Evolutionary conservation across 2,113 vertebrate genomes (phyloP).

Genomic region (Prietella phreatophila): DNA sequence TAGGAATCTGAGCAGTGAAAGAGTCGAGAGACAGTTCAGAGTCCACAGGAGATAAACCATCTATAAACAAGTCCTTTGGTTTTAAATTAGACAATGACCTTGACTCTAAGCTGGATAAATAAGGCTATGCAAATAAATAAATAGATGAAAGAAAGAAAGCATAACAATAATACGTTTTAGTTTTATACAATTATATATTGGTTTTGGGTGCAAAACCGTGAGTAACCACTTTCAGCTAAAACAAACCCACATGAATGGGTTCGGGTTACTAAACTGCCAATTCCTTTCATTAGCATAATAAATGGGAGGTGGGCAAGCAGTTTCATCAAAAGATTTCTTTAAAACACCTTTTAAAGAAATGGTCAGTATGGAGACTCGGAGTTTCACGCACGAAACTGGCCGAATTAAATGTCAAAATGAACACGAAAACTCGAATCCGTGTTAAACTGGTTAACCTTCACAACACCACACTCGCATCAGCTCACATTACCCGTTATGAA

Average conservation of each 20-base stretch:
- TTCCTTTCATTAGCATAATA: not conserved
- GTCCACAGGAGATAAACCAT: constrained; percentile 12
- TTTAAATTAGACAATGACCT: not conserved
- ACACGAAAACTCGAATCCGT: not conserved
- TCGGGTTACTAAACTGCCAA: not conserved
- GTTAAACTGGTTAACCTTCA: not conserved
- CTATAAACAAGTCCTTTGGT: not conserved
- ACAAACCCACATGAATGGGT: not conserved
- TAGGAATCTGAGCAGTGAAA: not conserved
- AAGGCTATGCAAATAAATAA: not conserved
- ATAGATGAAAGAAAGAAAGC: not conserved
- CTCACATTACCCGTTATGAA: not conserved
- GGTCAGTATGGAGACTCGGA: not conserved
- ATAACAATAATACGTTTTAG: not conserved
- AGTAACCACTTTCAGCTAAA: not conserved
- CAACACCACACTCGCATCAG: not conserved
- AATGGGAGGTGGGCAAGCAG: not conserved
- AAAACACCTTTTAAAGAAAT: not conserved
- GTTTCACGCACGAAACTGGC: not conserved
- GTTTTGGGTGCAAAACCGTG: not conserved
- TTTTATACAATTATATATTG: not conserved
- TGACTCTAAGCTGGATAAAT: not conserved
- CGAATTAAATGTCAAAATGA: not conserved
- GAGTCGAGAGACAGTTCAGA: constrained; percentile 15
- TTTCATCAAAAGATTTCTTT: not conserved